phyloP scores from a whole-genome alignment of 2,113 vertebrate species.

The Neofelis nebulosa region DNA sequence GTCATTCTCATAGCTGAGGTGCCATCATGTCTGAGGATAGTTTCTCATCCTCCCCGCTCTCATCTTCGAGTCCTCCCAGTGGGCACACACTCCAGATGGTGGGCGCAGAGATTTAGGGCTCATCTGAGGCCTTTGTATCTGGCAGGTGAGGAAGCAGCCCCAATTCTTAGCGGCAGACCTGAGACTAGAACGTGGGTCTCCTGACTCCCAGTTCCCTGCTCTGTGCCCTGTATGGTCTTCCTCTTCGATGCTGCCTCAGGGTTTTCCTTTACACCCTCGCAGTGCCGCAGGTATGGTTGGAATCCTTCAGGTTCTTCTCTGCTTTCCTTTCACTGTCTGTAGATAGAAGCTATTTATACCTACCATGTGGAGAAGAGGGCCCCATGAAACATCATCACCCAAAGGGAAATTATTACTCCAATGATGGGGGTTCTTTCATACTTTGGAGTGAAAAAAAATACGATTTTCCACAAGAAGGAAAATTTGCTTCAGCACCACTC shows the following conservation, averaged over 20 bases:
- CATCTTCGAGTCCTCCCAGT: neutral
- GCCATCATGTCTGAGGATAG: neutral
- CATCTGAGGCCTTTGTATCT: neutral
- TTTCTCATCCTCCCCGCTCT: neutral
- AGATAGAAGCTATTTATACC: neutral
- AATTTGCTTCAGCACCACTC: neutral
- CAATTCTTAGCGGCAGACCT: neutral
- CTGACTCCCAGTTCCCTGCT: too few species aligned
- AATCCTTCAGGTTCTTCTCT: neutral
- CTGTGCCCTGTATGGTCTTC: neutral
- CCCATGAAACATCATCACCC: neutral
- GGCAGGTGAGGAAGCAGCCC: neutral
- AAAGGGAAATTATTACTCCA: neutral
- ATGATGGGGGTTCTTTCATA: neutral
- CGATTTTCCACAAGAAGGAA: neutral
- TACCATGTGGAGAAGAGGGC: neutral
- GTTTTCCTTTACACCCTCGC: neutral
- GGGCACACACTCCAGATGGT: neutral
- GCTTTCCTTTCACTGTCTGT: neutral
- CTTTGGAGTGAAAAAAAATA: neutral
- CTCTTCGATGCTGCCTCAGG: fast-evolving
- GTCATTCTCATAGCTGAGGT: neutral
- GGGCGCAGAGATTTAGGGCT: neutral
- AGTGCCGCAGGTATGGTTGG: neutral
- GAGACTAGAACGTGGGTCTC: neutral